A percentile compares a stretch with the other conserved stretches of the same genome.
phyloP scores from a whole-genome alignment of 2,797 vertebrate species.

The Myripristis jacobus region DNA sequence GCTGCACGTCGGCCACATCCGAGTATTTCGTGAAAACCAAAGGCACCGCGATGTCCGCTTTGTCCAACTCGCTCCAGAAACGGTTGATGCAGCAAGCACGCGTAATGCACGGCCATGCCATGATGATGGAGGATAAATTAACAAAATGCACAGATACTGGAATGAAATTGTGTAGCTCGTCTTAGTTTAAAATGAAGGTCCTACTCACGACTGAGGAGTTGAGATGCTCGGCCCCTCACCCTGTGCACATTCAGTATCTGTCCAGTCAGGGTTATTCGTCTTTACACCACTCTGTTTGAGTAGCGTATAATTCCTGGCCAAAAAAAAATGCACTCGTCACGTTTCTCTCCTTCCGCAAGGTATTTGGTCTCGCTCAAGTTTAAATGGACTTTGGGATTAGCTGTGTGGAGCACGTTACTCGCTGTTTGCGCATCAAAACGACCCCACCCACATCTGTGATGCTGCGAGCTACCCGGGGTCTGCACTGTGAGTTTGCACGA shows the following conservation, averaged over 20 bases:
- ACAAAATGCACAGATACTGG: conserved; percentile 14
- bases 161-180: not conserved
- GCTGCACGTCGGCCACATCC: conserved; percentile 90
- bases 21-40: conserved; percentile 96
- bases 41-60: conserved; percentile 96
- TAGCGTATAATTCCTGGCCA: conserved; percentile 27
- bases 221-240: conserved; percentile 27
- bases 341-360: conserved; percentile 49
- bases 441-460: conserved; percentile 81
- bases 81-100: conserved; percentile 99
- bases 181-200: conserved; percentile 36
- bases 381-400: conserved; percentile 54
- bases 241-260: conserved; percentile 33
- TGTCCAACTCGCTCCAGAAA: conserved; percentile 97
- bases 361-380: conserved; percentile 55
- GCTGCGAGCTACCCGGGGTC: conserved; percentile 67
- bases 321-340: conserved; percentile 28
- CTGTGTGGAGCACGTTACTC: conserved; percentile 60
- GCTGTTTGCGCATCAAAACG: conserved; percentile 77
- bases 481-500: conserved; percentile 68
- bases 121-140: conserved; percentile 56
- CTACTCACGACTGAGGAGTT: conserved; percentile 66
- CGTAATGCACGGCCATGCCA: conserved; percentile 99
- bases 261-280: conserved; percentile 52
- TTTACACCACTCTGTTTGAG: conserved; percentile 21